Base-by-base conservation (phyloP, 2,888 invertebrate species). In the Parnassius orleans region DNA sequence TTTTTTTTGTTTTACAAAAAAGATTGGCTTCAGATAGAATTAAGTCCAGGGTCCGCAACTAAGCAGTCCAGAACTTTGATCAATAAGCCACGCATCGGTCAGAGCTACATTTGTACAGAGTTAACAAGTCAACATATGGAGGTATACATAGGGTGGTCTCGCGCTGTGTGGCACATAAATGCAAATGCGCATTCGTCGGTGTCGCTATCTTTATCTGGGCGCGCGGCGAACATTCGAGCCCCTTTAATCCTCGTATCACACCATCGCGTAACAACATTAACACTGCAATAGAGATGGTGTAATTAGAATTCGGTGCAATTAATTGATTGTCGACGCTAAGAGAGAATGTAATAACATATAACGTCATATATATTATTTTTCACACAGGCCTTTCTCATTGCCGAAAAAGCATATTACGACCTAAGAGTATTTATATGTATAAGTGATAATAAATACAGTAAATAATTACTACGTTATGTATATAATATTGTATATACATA, bases 151-250 rank as follows among this genome's bases (percentile, higher is more conserved):
- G 77, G 86, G 87, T 87, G 88, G 88, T 85, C 84, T 78, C 87
- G 73, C 81, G 70, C 68, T 87, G 88, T 88, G 89, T 88, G 88
- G 88, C 81, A 79, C 70, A 74, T 69, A 73, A 76, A 89, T 89
- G 89, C 88, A 87, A 89, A 88, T 87, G 77, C 78, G 74, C 65
- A 69, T 72, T 70, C 72, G 72, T 68, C 78, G 75, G 76, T 81
- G 83, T 83, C 73, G 75, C 83, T 86, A 86, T 87, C 87, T 87
- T 78, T 84, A 88, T 87, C 87, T 81, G 66, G 60, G 47, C 64
- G 57, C 69, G 62, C 60, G 50, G 59, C 55, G 63, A 74, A 72
- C 77, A 74, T 67, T 72, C 70, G 65, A 65, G 60, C 63, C 66
- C 24, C 46, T 41, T 53, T 46, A 11, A 65, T 69, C 68, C 61